Evolutionary conservation across 2,113 vertebrate genomes (phyloP), one percentile per base, ranked within the genome.

Genomic region (Cavia porcellus): DNA sequence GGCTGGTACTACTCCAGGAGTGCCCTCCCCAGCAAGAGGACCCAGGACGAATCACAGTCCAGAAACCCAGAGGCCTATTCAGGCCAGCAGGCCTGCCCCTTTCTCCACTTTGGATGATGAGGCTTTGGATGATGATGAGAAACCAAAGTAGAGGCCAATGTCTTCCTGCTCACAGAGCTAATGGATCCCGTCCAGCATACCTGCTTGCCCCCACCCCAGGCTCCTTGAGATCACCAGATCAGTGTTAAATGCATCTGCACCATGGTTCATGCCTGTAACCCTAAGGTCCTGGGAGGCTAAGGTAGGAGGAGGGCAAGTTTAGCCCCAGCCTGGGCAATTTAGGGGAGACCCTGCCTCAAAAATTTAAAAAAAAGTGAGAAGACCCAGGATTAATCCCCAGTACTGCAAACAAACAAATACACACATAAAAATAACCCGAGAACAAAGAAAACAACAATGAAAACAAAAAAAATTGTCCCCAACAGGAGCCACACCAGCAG

Each of bases 161-260:
- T 86, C 50, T 25, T 12, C 55, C 72, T n/a, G 35, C 15, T 13
- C 35, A 19, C 55, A 38, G 55, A 55, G 68, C n/a, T 32, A 0
- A 0, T 11, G 32, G 32, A 20, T 64, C 77, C 52, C 83, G 61
- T 50, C 45, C 10, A 4, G 42, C 30, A 57, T 22, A 17, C 86
- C 24, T 20, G 35, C 62, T 20, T 7, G 55, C 19, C n/a, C 7
- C 13, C 7, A 47, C 47, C 7, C 20, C 61, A 57, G 24, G 20
- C 62, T 87, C 50, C 0, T 0, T 25, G 47, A 24, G 62, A 5
- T n/a, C 17, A 17, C 19, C 0, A 0, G 52, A 17, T 89, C 32
- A 81, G 59, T 24, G 28, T 15, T 24, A 2, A 17, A 12, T 2
- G 15, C 1, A 3, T 20, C 64, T 52, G 22, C 24, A 61, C 24